Conservation (phyloP, 92 coral and sea anemone species). For the Umimayanthus chanpuru region DNA sequence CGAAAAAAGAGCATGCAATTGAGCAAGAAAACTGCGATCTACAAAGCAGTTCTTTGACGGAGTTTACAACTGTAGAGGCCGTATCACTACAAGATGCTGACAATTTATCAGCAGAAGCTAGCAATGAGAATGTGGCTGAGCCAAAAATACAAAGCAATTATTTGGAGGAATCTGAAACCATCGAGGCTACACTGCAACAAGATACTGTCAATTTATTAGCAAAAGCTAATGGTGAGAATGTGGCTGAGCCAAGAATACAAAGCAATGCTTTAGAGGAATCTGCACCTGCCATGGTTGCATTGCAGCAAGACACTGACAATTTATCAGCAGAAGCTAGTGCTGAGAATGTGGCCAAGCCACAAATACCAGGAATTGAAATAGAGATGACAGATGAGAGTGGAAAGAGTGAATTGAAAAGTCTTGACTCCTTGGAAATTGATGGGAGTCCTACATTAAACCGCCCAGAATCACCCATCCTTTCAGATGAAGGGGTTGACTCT, state of each 20-base stretch:
- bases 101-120: not conserved
- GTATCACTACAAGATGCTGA: slow-evolving; percentile 14
- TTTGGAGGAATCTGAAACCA: too few relatives aligned
- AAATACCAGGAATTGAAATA: slow-evolving; percentile 69
- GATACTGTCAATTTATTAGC: too few relatives aligned
- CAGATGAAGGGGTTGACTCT: slow-evolving; percentile 82
- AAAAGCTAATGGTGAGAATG: too few relatives aligned
- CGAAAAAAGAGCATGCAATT: not conserved
- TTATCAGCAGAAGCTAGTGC: not conserved
- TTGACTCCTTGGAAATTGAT: slow-evolving; percentile 65
- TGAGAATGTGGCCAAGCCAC: slow-evolving; percentile 5
- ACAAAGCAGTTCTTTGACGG: not conserved
- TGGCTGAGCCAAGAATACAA: slow-evolving; percentile 39
- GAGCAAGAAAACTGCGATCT: not conserved
- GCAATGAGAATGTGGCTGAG: not conserved
- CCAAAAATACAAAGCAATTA: slow-evolving; percentile 9
- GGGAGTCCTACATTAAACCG: slow-evolving; percentile 31
- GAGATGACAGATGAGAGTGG: slow-evolving; percentile 76
- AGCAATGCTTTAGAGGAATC: too few relatives aligned
- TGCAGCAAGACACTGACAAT: slow-evolving; percentile 10
- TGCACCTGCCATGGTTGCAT: not conserved
- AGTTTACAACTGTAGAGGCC: not conserved
- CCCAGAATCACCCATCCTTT: slow-evolving; percentile 51
- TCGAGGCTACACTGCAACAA: too few relatives aligned
- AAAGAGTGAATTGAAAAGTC: slow-evolving; percentile 63